Evolutionary conservation across 2,888 invertebrate species (phyloP).

Genomic region (Falcaria lacertinaria): DNA sequence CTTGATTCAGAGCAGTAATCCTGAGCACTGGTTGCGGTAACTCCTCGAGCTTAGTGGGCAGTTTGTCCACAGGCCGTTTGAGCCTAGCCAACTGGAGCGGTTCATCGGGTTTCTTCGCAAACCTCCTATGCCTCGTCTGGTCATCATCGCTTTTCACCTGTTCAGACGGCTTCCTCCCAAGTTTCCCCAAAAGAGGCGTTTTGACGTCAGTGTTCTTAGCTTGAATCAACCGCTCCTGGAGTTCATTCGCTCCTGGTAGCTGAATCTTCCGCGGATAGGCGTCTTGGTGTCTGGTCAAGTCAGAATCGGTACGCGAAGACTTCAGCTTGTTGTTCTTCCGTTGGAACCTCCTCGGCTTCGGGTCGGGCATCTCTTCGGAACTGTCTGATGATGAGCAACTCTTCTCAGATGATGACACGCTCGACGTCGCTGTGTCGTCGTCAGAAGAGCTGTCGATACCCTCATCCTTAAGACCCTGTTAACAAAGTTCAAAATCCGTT

Average conservation of each 20-base stretch:
- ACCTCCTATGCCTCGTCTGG: constrained; percentile 39
- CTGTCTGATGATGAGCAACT: constrained; percentile 72
- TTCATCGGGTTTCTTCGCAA: constrained; percentile 58
- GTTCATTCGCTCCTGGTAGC: constrained; percentile 43
- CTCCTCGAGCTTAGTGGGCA: constrained; percentile 34
- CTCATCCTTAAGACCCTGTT: constrained; percentile 75
- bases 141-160: constrained; percentile 59
- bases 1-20: constrained; percentile 60
- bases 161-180: constrained; percentile 56
- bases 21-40: constrained; percentile 49
- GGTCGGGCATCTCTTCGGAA: constrained; percentile 61
- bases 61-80: constrained; percentile 52
- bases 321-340: constrained; percentile 68
- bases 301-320: constrained; percentile 68
- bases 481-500: constrained; percentile 11
- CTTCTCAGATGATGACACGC: constrained; percentile 70
- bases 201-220: constrained; percentile 57
- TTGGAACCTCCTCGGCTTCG: constrained; percentile 57
- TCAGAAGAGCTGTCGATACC: constrained; percentile 77
- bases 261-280: constrained; percentile 39
- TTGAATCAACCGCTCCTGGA: constrained; percentile 49
- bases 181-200: constrained; percentile 55
- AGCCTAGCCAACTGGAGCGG: constrained; percentile 65
- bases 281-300: constrained; percentile 53
- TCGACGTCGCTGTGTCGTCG: constrained; percentile 67